These are phyloP conservation scores for Sinocyclocheilus grahami DNA, from an alignment of 2,113 vertebrate genomes.

Conservation along the genomic window DNA sequence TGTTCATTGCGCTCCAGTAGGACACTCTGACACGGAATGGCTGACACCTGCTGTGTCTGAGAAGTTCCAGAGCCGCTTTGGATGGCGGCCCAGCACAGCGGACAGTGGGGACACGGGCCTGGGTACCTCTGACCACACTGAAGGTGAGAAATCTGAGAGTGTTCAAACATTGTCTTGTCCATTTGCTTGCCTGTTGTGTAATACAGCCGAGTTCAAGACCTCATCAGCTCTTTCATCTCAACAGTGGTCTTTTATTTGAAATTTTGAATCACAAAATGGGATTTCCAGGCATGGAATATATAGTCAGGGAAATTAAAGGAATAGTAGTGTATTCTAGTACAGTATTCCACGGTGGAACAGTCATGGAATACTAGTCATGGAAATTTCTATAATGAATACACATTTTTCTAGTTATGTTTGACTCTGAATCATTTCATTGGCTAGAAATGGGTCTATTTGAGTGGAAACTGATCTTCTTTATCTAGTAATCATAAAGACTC, in stretches of 20 bases:
- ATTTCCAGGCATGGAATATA: not conserved
- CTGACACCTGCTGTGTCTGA: conserved; percentile 82
- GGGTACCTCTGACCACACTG: conserved; percentile 83
- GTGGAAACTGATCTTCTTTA: too few species aligned
- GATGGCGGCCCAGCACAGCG: conserved; percentile 76
- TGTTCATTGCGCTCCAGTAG: conserved; percentile 51
- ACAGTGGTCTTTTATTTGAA: not conserved
- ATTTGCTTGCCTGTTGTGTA: not conserved
- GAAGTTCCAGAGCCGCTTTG: conserved; percentile 81
- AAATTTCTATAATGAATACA: too few species aligned
- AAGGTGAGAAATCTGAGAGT: conserved; percentile 74
- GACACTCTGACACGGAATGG: conserved; percentile 82
- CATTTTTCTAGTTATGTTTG: too few species aligned
- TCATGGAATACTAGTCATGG: too few species aligned
- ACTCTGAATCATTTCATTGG: too few species aligned
- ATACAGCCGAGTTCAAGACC: not conserved
- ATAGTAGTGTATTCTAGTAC: not conserved
- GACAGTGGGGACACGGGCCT: conserved; percentile 81
- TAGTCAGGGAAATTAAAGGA: not conserved
- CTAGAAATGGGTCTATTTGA: too few species aligned
- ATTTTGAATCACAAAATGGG: not conserved
- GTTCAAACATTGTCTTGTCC: not conserved
- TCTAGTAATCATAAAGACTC: too few species aligned
- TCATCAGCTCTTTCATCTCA: not conserved
- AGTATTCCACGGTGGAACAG: too few species aligned